Evolutionary conservation across 1,140 invertebrate species (phyloP).

Genomic region (Penaeus vannamei): DNA sequence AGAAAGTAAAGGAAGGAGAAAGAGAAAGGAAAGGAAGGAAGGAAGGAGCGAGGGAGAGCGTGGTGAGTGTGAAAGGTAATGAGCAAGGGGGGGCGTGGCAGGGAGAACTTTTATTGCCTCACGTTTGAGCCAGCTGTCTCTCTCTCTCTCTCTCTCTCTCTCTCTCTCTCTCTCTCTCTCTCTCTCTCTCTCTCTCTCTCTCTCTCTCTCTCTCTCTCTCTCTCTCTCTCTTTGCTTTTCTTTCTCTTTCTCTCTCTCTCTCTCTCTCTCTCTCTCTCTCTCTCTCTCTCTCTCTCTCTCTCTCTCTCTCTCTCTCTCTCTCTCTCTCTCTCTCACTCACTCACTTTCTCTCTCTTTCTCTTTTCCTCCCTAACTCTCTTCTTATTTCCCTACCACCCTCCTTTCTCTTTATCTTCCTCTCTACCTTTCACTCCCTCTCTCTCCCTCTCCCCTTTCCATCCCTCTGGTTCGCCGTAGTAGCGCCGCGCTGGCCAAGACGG

Average conservation of each 20-base stretch:
- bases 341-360: neutral
- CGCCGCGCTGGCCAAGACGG: neutral
- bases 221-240: neutral
- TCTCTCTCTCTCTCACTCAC: neutral
- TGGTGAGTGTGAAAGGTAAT: no score
- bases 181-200: slow-evolving; percentile 39
- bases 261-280: neutral
- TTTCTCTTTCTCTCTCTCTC: neutral
- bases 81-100: neutral
- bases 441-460: no score
- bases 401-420: neutral
- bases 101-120: neutral
- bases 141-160: slow-evolving; percentile 20
- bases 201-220: slow-evolving; percentile 33
- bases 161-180: slow-evolving; percentile 15
- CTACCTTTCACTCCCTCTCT: neutral
- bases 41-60: no score
- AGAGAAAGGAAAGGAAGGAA: no score
- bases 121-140: neutral
- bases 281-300: neutral
- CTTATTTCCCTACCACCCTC: neutral
- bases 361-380: no score
- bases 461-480: neutral
- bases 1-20: no score
- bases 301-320: neutral